Conservation (phyloP, 37 sponge, comb jelly and placozoan genomes). For the Halichondria panicea region DNA sequence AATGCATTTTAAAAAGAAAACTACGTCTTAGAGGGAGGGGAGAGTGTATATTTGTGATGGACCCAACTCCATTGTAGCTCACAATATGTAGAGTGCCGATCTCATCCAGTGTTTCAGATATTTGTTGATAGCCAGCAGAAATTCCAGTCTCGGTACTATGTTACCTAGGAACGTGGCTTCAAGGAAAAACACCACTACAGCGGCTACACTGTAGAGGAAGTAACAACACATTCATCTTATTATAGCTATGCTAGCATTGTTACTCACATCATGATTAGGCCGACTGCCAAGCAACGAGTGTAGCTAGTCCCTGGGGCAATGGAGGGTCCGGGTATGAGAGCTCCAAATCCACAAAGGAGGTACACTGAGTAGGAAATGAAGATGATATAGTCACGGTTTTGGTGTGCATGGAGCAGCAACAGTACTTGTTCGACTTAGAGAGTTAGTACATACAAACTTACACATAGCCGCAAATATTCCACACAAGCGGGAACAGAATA, state of each 20-base stretch:
- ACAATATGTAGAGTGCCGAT: conserved; percentile 47
- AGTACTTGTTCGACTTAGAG: neutral
- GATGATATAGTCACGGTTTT: neutral
- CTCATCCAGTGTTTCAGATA: conserved; percentile 70
- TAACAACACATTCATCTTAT: neutral
- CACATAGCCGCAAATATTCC: conserved; percentile 53
- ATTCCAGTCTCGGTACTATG: conserved; percentile 46
- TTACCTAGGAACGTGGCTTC: conserved; percentile 63
- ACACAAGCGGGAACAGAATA: conserved; percentile 54
- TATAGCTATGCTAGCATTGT: neutral
- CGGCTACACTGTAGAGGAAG: conserved; percentile 27
- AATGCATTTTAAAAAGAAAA: too few relatives aligned
- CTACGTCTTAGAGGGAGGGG: too few relatives aligned
- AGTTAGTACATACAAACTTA: conserved; percentile 12
- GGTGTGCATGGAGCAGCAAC: neutral
- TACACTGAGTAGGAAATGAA: conserved; percentile 37
- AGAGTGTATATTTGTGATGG: too few relatives aligned
- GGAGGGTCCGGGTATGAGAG: conserved; percentile 51
- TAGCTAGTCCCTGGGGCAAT: neutral
- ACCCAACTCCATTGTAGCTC: too few relatives aligned
- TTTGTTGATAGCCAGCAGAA: conserved; percentile 37
- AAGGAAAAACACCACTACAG: conserved; percentile 68
- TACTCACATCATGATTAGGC: conserved; percentile 74
- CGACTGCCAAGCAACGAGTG: conserved; percentile 48
- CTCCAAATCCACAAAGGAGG: conserved; percentile 64